phyloP scores from a whole-genome alignment of 2,888 invertebrate genomes.

The Miltochrista miniata region DNA sequence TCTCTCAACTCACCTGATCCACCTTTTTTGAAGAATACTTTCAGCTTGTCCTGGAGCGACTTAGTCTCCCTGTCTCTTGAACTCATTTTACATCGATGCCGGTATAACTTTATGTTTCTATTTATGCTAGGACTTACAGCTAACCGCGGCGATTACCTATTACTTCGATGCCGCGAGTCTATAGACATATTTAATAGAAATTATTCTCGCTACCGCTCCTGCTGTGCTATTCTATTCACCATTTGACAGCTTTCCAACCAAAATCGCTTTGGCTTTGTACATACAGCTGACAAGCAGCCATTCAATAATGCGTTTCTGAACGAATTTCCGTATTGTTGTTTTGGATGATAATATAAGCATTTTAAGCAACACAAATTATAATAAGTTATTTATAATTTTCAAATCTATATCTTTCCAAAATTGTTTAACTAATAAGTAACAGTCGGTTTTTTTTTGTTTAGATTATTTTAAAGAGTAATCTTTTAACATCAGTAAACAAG shows the following conservation, averaged over 20 bases:
- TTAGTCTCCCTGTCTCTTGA: slow-evolving; percentile 87
- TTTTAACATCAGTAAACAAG: no score
- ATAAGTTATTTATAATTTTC: neutral
- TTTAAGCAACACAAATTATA: neutral
- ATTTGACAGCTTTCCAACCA: slow-evolving; percentile 55
- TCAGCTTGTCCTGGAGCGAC: slow-evolving; percentile 88
- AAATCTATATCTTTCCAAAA: no score
- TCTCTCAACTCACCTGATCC: slow-evolving; percentile 69
- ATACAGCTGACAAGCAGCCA: slow-evolving; percentile 61
- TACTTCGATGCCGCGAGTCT: slow-evolving; percentile 66
- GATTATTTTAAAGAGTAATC: no score
- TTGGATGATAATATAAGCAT: neutral
- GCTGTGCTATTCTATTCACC: slow-evolving; percentile 66
- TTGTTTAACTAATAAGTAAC: no score
- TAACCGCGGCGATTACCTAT: slow-evolving; percentile 67
- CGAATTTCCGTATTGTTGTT: slow-evolving; percentile 28
- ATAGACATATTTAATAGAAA: slow-evolving; percentile 76
- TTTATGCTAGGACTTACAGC: slow-evolving; percentile 53
- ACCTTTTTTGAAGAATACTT: slow-evolving; percentile 88
- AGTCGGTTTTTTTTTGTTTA: no score
- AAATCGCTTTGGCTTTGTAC: slow-evolving; percentile 28
- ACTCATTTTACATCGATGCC: slow-evolving; percentile 78
- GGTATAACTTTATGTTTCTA: slow-evolving; percentile 42
- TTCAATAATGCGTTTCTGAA: slow-evolving; percentile 44
- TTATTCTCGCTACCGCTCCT: slow-evolving; percentile 72